Evolutionary conservation across 2,113 vertebrate genomes (phyloP), one percentile per base, ranked within the genome.

Genomic region (Galeopterus variegatus): DNA sequence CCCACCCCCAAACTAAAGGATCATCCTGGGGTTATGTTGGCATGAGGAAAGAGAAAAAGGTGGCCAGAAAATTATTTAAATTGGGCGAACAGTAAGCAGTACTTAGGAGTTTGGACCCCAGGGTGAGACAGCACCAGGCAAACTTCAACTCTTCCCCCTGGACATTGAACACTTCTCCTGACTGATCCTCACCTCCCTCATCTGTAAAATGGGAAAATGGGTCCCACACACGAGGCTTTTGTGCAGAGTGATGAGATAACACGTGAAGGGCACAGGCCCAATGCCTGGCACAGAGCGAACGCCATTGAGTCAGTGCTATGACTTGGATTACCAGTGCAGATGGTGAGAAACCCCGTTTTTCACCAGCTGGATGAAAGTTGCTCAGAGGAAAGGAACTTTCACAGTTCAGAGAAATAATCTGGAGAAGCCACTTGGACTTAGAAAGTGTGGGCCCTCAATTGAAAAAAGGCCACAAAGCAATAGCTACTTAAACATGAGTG

Each of bases 81-180:
- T 7, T 9, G 31, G n/a, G 70, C 3, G 26, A 73, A 86, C 24
- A 36, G 33, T 21, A 76, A 76, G 8, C 76, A 45, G 9, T 10
- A 5, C 7, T 26, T 21, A 83, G 24, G 82, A 82, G 69, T 6
- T 33, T n/a, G 33, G 45, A 10, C 10, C 41, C 50, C 50, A 6
- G 21, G 56, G 1, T 6, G 45, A 92, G 58, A 54, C 0, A n/a
- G 54, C 8, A 14, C 56, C 5, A 14, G 11, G 12, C 0, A n/a
- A 24, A 33, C 4, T 28, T 58, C 70, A 28, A 0, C 10, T 14
- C 41, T 41, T 41, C 26, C 31, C 26, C 18, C 41, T 15, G 18
- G 19, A n/a, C 8, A 11, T 28, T 23, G 31, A 8, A 3, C 82
- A 64, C 24, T 75, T 58, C 56, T 36, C 5, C 52, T 23, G 92